Base-by-base conservation (phyloP, 2,797 vertebrate genomes). In the Trichosurus vulpecula region DNA sequence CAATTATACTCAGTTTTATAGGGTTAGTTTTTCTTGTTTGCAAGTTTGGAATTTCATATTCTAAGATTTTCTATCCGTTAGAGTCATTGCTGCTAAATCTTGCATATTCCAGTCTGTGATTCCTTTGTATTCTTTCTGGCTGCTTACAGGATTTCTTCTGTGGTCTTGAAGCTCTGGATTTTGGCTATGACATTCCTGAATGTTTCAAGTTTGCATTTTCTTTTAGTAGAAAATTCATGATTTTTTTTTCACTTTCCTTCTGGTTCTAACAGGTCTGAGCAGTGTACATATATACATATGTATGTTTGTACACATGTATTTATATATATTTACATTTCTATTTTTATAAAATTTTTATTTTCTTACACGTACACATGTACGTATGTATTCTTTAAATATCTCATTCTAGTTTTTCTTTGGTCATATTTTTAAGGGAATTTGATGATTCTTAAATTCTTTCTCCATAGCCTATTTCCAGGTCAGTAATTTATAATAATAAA, bases 271-370 rank as follows among this genome's bases (percentile, higher is more conserved):
- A 66, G 35, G 14, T 66, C 61, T 66, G 16, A 66, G 61, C 13
- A 66, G 35, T 66, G 22, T n/a, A 3, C n/a, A 0, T 29, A 30
- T n/a, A 2, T n/a, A 1, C 2, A 8, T 55, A 6, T 6, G 25
- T 56, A 16, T 55, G 2, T 54, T 13, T 4, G 4, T 25, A 6
- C 1, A 1, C 6, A 25, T 55, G 55, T 25, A 25, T 55, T 4
- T 1, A 56, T 1, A 55, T 6, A 55, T 19, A 66, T 58, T 58
- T 58, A 58, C 9, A 30, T 58, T 58, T 58, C 29, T 58, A 58
- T 58, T 58, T 58, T 12, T 58, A 58, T 58, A 58, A 58, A 58
- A n/a, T 66, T n/a, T 66, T 66, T 6, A 66, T 66, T 66, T 61
- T n/a, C 35, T 66, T 66, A n/a, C 10, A 30, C 2, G 8, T 2